Base-by-base conservation (phyloP, 2,888 invertebrate genomes). In the Leptopilina myrica region DNA sequence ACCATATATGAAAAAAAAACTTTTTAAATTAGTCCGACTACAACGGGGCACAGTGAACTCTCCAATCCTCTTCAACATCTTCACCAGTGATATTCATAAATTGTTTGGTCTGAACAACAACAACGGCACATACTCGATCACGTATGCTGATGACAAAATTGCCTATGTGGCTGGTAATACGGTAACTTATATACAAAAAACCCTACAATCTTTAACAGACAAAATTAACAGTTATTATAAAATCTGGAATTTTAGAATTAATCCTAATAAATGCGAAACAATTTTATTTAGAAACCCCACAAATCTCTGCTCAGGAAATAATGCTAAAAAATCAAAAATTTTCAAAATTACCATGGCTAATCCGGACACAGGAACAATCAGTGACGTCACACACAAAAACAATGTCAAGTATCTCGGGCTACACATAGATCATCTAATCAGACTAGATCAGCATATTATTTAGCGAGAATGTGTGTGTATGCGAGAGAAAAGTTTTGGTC, bases 371-470 rank as follows among this genome's bases (percentile, higher is more conserved):
- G 56, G 5, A 12, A n/a, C 14, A 14, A n/a, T 56, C 1, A 56
- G 2, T 12, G 12, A 56, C 4, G 77, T 84, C 0, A 46, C 79
- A 0, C 81, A 84, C 40, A 82, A 76, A 43, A 75, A 59, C 0
- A 5, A n/a, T 3, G 85, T 84, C 0, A 85, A 82, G 82, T 84
- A 86, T 66, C 76, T 84, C 5, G 84, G 84, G 0, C 43, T 86
- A 4, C 7, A 81, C 3, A 20, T 83, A 0, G 83, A 86, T 40
- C 64, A 82, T 9, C 66, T 62, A 26, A 26, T 85, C 7, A 77
- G 67, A 20, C 78, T 78, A 15, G 80, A 79, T 9, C 46, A 79
- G 5, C 84, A 84, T 49, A 46, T 83, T 2, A 77, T 78, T n/a
- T 26, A 26, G 26, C 26, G 26, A 3, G 26, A 26, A 26, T 1